Conservation (phyloP, 2,113 vertebrate species). For the Coregonus clupeaformis region DNA sequence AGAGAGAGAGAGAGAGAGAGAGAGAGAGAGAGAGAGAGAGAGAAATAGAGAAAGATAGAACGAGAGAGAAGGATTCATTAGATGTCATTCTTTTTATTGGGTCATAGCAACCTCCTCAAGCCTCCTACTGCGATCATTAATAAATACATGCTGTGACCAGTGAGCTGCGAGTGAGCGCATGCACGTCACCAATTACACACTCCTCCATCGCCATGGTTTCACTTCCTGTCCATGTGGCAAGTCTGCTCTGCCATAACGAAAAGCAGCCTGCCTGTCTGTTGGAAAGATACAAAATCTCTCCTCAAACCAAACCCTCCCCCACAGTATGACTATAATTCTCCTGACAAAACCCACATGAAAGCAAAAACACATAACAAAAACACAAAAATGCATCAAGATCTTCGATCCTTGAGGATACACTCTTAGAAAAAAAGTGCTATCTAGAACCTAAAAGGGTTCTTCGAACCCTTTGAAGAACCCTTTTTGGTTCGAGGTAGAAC, state of each 20-base stretch:
- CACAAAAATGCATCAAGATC: background rate
- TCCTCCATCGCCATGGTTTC: slow-evolving; percentile 62
- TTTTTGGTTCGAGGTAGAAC: too few relatives aligned
- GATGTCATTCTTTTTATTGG: background rate
- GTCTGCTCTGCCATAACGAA: slow-evolving; percentile 26
- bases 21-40: background rate
- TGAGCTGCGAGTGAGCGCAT: slow-evolving; percentile 21
- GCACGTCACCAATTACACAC: slow-evolving; percentile 49
- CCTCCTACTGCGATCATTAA: slow-evolving; percentile 5
- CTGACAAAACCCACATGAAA: slow-evolving; percentile 24
- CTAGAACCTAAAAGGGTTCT: too few relatives aligned
- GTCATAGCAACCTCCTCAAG: background rate
- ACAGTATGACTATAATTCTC: background rate
- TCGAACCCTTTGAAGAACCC: too few relatives aligned
- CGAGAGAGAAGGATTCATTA: background rate
- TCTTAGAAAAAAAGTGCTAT: too few relatives aligned
- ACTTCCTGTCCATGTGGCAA: slow-evolving; percentile 72
- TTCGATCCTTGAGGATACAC: too few relatives aligned
- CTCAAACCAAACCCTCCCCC: background rate
- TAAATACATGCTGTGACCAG: background rate
- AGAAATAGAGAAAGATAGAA: background rate
- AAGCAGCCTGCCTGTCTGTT: slow-evolving; percentile 42
- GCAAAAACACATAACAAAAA: slow-evolving; percentile 8
- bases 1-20: background rate
- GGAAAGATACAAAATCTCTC: slow-evolving; percentile 31